Evolutionary conservation across 37 sponge, comb jelly and placozoan species (phyloP), one percentile per base, ranked within the genome.

Genomic region (Mnemiopsis leidyi): DNA sequence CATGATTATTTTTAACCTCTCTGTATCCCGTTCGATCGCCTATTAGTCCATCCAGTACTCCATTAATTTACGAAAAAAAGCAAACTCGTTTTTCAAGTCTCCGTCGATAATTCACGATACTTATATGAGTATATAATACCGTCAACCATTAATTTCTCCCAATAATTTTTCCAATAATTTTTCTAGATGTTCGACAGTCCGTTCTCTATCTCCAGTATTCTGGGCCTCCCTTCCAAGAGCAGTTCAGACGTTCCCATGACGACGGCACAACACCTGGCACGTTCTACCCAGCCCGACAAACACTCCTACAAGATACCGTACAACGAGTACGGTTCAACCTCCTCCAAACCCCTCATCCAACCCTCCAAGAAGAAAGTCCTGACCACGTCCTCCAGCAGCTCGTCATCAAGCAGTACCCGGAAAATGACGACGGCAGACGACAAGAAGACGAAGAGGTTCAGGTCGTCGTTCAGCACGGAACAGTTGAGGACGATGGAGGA

Each of bases 401-500:
- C 3, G 21, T 77, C 79, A 0, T 77, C 79, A 18, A 33, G 35
- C 35, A 77, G 35, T 77, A 33, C 79, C 33, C 61, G 61, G 61
- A 48, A 48, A 13, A 5, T 48, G 61, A 13, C 61, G 61, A 48
- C 61, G 13, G 1, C 79, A 77, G 79, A 77, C 79, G 79, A 26
- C 35, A 77, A 77, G 79, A 77, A 77, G 32, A 77, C 79, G 32
- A 77, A 77, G 36, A 26, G 90, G 61, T 85, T 85, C 61, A 38
- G 90, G 39, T 85, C 90, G 0, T 85, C 90, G 61, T 85, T 85
- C 48, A 85, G 90, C 26, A 40, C 90, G 39, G 90, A 85, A 29
- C 90, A 85, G 48, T 33, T 85, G 26, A 39, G 90, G 32, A 85
- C 90, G 25, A 85, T 85, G 90, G 90, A 85, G 61, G 90, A 85